Conservation (phyloP, 2,888 invertebrate genomes). For the Brachypalpus laphriformis region DNA sequence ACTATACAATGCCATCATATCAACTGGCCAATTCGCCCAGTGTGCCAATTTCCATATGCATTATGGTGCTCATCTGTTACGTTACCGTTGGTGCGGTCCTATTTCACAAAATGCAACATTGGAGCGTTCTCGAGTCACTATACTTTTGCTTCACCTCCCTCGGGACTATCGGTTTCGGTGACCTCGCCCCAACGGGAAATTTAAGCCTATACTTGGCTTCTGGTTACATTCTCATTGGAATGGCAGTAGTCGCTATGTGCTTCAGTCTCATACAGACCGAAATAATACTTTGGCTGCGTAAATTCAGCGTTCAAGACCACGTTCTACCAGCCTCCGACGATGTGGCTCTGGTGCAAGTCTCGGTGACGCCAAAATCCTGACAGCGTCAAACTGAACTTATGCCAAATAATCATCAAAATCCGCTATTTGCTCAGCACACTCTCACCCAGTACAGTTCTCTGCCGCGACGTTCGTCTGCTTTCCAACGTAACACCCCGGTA, state of each 20-base stretch:
- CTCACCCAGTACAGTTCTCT: slow-evolving; percentile 85
- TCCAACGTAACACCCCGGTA: slow-evolving; percentile 87
- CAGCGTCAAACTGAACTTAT: slow-evolving; percentile 83
- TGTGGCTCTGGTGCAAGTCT: slow-evolving; percentile 83
- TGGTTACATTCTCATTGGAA: slow-evolving; percentile 91
- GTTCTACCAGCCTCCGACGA: slow-evolving; percentile 83
- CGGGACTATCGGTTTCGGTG: slow-evolving; percentile 93
- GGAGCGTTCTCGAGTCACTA: slow-evolving; percentile 94
- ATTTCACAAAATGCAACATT: slow-evolving; percentile 95
- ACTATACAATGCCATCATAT: slow-evolving; percentile 74
- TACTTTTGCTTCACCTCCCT: slow-evolving; percentile 91
- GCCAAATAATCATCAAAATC: slow-evolving; percentile 81
- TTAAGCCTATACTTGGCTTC: slow-evolving; percentile 91
- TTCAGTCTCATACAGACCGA: slow-evolving; percentile 93
- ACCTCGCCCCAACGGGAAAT: slow-evolving; percentile 88
- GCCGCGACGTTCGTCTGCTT: slow-evolving; percentile 84
- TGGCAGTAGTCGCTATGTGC: slow-evolving; percentile 94
- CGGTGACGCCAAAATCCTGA: slow-evolving; percentile 85
- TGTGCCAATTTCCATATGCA: slow-evolving; percentile 94
- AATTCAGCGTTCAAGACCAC: slow-evolving; percentile 82
- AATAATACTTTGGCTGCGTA: slow-evolving; percentile 83
- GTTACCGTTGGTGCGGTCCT: slow-evolving; percentile 94
- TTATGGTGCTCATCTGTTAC: slow-evolving; percentile 93
- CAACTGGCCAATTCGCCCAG: slow-evolving; percentile 80
- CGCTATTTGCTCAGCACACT: slow-evolving; percentile 82